Percentiles rank a stretch among this genome's conserved stretches.
Evolutionary conservation across 2,888 invertebrate species (phyloP).

Genomic region (Pandemis heparana): DNA sequence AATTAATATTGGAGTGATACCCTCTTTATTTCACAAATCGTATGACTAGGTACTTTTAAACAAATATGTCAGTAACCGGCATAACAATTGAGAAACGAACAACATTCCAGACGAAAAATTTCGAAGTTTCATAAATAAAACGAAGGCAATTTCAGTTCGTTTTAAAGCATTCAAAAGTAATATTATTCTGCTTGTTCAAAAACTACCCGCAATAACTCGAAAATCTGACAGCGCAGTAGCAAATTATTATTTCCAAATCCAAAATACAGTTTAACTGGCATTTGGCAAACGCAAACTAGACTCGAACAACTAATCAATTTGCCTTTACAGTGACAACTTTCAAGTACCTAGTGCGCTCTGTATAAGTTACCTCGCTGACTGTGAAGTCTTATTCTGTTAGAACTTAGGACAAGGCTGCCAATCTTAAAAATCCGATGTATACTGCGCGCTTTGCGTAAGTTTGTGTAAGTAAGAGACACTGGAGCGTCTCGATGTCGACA

Average conservation of each 20-base stretch:
- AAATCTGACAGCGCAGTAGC: not conserved
- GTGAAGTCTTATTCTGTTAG: conserved; percentile 17
- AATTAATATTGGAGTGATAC: too few relatives aligned
- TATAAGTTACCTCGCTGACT: not conserved
- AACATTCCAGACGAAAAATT: too few relatives aligned
- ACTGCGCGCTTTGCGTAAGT: too few relatives aligned
- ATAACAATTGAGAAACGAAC: too few relatives aligned
- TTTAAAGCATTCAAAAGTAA: not conserved
- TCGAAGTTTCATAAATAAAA: not conserved
- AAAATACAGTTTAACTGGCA: conserved; percentile 17
- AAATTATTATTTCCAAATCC: conserved; percentile 28
- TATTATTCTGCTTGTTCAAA: not conserved
- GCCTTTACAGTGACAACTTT: conserved; percentile 27
- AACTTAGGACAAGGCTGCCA: not conserved
- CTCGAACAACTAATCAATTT: conserved; percentile 33
- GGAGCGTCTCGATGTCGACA: too few relatives aligned
- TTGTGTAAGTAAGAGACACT: too few relatives aligned
- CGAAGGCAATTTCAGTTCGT: not conserved
- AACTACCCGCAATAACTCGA: not conserved
- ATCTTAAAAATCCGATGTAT: not conserved
- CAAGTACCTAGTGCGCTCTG: conserved; percentile 2
- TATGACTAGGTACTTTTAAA: too few relatives aligned
- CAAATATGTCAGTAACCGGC: too few relatives aligned
- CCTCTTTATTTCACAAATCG: too few relatives aligned
- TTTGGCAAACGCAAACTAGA: conserved; percentile 27